Conservation (phyloP, 1,140 invertebrate genomes). For the Heliconius melpomene region DNA sequence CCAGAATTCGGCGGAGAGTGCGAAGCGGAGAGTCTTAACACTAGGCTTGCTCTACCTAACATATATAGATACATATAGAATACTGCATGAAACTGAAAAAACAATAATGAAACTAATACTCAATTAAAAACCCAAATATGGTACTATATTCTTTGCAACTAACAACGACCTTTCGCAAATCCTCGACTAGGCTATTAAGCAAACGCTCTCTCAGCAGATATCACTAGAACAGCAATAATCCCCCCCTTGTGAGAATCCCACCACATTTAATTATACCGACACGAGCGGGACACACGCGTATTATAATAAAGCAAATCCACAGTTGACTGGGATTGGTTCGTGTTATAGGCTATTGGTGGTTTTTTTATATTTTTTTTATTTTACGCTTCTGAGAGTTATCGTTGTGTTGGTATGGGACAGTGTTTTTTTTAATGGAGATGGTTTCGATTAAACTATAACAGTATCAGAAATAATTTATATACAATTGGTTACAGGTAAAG, state of each 20-base stretch:
- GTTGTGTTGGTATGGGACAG: too few relatives aligned
- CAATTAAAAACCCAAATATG: not conserved
- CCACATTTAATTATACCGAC: conserved; percentile 36
- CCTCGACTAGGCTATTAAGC: not conserved
- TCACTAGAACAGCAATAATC: conserved; percentile 29
- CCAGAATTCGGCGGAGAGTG: too few relatives aligned
- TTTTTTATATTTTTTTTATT: not conserved
- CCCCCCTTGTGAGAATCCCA: conserved; percentile 18
- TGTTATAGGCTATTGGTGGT: not conserved
- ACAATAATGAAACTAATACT: too few relatives aligned
- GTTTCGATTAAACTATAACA: too few relatives aligned
- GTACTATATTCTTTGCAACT: not conserved
- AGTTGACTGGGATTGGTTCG: not conserved
- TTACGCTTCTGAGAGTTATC: too few relatives aligned
- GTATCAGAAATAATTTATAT: too few relatives aligned
- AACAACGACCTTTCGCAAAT: not conserved
- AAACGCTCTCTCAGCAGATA: not conserved
- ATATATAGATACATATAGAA: too few relatives aligned
- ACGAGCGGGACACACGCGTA: conserved; percentile 17
- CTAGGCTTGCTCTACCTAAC: too few relatives aligned
- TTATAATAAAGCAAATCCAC: conserved; percentile 38
- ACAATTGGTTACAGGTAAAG: too few relatives aligned
- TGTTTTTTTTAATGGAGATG: too few relatives aligned
- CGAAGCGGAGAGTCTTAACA: too few relatives aligned
- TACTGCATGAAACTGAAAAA: too few relatives aligned